Conservation (phyloP, 2,888 invertebrate genomes). For the Ariolimax columbianus region DNA sequence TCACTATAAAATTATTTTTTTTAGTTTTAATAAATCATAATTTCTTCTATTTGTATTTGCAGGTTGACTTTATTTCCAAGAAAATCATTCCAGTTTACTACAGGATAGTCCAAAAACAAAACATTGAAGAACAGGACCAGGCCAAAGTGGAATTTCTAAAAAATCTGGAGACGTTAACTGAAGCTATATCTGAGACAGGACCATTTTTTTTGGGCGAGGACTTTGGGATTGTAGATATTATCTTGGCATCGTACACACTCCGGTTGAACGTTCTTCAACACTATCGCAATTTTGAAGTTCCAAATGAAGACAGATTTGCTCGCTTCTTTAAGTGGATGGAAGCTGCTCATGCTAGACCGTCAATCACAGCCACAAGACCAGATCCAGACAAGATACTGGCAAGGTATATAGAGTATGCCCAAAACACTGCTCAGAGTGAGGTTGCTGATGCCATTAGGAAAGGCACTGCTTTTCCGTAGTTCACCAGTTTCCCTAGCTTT, state of each 20-base stretch:
- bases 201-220: conserved; percentile 62
- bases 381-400: conserved; percentile 43
- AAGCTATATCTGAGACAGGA: conserved; percentile 57
- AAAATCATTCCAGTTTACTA: conserved; percentile 64
- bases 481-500: neutral
- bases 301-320: conserved; percentile 54
- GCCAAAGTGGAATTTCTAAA: conserved; percentile 55
- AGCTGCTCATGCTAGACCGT: conserved; percentile 51
- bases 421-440: conserved; percentile 55
- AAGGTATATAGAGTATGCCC: conserved; percentile 55
- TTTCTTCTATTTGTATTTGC: neutral
- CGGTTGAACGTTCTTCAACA: conserved; percentile 59
- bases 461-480: conserved; percentile 54
- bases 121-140: conserved; percentile 55
- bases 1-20: too few species aligned
- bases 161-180: conserved; percentile 54
- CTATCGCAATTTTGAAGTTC: conserved; percentile 61
- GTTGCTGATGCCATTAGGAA: conserved; percentile 59
- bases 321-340: conserved; percentile 55
- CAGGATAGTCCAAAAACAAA: conserved; percentile 58
- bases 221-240: conserved; percentile 66
- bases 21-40: neutral
- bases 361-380: conserved; percentile 48
- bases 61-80: conserved; percentile 60
- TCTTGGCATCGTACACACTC: conserved; percentile 61